Evolutionary conservation across 1,140 invertebrate genomes (phyloP).

Genomic region (Thaumatotibia leucotreta): DNA sequence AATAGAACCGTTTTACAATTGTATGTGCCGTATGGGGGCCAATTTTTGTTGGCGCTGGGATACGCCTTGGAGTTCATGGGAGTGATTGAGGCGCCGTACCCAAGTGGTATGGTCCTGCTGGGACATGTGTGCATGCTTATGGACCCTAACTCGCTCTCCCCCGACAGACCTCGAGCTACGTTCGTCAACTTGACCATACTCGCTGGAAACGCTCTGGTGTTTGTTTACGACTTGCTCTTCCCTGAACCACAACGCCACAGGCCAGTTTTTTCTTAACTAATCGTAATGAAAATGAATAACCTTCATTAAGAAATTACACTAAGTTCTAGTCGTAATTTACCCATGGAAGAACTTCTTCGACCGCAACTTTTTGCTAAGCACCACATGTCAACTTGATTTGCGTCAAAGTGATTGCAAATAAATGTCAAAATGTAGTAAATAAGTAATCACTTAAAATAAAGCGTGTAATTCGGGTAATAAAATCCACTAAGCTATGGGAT

Average conservation of each 20-base stretch:
- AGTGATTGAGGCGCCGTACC: constrained; percentile 34
- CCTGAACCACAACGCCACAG: background rate
- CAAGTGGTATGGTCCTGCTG: constrained; percentile 49
- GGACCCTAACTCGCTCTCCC: constrained; percentile 39
- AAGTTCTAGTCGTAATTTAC: background rate
- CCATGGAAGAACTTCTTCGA: background rate
- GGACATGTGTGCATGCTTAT: constrained; percentile 53
- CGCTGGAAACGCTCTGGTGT: background rate
- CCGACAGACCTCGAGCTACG: constrained; percentile 36
- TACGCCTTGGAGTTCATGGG: constrained; percentile 53
- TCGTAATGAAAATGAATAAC: too few species aligned
- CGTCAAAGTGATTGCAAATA: background rate
- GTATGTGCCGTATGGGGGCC: background rate
- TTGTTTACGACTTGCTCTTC: background rate
- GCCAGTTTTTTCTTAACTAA: too few species aligned
- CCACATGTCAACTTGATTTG: background rate
- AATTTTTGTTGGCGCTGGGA: constrained; percentile 18
- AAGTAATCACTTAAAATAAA: background rate
- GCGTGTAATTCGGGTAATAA: background rate
- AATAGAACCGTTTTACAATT: background rate
- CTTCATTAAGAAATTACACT: too few species aligned
- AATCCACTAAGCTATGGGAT: background rate
- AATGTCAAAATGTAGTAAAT: background rate
- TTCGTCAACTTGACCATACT: constrained; percentile 27
- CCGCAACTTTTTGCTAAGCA: background rate